These are phyloP conservation scores for Laupala kohalensis DNA, from an alignment of 1,140 invertebrate species.

Conservation along the genomic window DNA sequence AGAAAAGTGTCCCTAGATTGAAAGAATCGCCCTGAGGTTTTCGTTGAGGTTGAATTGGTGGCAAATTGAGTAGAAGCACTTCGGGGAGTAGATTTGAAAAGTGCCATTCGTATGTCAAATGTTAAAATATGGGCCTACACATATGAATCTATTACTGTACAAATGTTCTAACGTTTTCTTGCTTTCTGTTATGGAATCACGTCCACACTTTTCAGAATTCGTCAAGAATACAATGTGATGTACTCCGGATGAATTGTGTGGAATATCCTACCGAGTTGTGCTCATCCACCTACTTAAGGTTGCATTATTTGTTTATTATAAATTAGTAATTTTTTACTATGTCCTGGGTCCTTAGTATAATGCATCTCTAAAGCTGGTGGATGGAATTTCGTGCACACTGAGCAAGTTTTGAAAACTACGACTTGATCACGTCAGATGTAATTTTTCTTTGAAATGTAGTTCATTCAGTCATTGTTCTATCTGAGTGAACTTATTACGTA, in stretches of 20 bases:
- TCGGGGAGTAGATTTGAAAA: neutral
- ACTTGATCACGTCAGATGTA: neutral
- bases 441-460: neutral
- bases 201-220: too few relatives aligned
- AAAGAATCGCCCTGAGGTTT: neutral
- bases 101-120: neutral
- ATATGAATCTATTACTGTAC: neutral
- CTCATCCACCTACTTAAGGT: neutral
- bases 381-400: neutral
- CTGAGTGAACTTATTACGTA: neutral
- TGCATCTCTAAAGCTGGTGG: neutral
- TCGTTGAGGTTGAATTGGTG: neutral
- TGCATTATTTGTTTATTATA: neutral
- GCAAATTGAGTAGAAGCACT: neutral
- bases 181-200: too few relatives aligned
- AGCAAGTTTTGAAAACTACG: neutral
- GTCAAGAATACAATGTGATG: too few relatives aligned
- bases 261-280: neutral
- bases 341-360: neutral
- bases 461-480: neutral
- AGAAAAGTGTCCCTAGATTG: neutral
- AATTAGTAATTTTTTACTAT: neutral
- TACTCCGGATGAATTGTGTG: too few relatives aligned
- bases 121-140: neutral
- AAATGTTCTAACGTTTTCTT: too few relatives aligned